Evolutionary conservation across 2,113 vertebrate species (phyloP).

Genomic region (Galeopterus variegatus): DNA sequence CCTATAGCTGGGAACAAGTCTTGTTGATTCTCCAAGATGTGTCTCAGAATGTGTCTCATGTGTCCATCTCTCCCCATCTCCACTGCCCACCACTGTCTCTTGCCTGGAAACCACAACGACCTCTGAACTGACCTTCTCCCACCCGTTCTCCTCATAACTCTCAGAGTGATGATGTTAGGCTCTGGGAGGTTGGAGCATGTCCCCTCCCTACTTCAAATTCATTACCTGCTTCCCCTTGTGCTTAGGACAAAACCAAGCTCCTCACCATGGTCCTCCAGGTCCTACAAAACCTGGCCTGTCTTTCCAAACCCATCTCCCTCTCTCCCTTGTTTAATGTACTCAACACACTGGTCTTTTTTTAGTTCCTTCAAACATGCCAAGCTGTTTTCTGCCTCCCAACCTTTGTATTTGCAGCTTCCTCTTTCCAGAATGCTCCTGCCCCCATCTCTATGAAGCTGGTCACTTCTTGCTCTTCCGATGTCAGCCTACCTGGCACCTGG

Average conservation of each 20-base stretch:
- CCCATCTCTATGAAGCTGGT: background rate
- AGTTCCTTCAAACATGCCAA: background rate
- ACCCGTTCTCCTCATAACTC: background rate
- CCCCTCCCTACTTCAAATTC: background rate
- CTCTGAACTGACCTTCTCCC: background rate
- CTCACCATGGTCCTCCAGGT: background rate
- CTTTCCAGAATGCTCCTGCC: background rate
- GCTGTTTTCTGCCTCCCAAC: background rate
- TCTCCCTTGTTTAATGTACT: background rate
- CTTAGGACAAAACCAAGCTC: background rate
- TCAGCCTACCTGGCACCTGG: background rate
- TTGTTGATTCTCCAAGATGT: background rate
- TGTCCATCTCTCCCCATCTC: background rate
- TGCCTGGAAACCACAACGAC: background rate
- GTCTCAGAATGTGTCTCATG: background rate
- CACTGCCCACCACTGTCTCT: background rate
- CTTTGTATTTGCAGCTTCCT: background rate
- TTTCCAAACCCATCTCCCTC: background rate
- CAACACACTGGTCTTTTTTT: background rate
- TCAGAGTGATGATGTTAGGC: background rate
- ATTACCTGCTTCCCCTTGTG: background rate
- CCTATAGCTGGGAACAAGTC: background rate
- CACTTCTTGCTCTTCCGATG: background rate
- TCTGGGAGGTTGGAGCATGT: background rate
- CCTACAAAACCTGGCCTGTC: background rate